Percentiles rank a stretch among this genome's conserved stretches.
These are phyloP conservation scores for Diabrotica undecimpunctata DNA, from an alignment of 1,140 invertebrate genomes.

Conservation along the genomic window DNA sequence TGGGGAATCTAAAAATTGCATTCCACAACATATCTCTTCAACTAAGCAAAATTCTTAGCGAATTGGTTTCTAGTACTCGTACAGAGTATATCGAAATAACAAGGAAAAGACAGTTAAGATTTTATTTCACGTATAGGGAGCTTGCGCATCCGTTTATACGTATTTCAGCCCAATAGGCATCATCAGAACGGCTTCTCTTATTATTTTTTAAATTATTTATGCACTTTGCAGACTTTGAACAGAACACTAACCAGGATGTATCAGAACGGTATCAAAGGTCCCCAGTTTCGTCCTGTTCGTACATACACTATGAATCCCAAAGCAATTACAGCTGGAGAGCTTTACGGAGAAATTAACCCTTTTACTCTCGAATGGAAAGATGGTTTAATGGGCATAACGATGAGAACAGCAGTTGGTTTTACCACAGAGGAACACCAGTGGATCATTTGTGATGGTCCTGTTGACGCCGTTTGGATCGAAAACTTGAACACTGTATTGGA, in stretches of 20 bases:
- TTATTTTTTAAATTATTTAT: too few species aligned
- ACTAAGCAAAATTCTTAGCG: too few species aligned
- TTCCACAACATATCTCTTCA: too few species aligned
- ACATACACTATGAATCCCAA: conserved; percentile 83
- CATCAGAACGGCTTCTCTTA: too few species aligned
- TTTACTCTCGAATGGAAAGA: conserved; percentile 87
- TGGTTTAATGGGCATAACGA: conserved; percentile 71
- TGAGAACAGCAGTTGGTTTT: conserved; percentile 62
- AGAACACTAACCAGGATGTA: conserved; percentile 61
- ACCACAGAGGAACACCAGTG: conserved; percentile 70
- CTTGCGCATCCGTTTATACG: too few species aligned
- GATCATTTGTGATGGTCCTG: conserved; percentile 85
- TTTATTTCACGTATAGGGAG: too few species aligned
- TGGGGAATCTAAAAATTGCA: too few species aligned
- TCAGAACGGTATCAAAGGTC: conserved; percentile 53
- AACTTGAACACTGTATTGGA: conserved; percentile 92
- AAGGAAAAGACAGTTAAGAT: too few species aligned
- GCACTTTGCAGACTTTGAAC: conserved; percentile 57
- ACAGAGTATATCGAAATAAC: too few species aligned
- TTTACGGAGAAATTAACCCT: conserved; percentile 83
- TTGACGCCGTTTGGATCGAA: conserved; percentile 94
- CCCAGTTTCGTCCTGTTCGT: conserved; percentile 60
- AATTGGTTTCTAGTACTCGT: too few species aligned
- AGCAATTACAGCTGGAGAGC: conserved; percentile 80
- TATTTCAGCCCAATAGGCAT: too few species aligned